These are phyloP conservation scores for Mycetomoellerius zeteki DNA, from an alignment of 1,140 invertebrate species.

Conservation along the genomic window DNA sequence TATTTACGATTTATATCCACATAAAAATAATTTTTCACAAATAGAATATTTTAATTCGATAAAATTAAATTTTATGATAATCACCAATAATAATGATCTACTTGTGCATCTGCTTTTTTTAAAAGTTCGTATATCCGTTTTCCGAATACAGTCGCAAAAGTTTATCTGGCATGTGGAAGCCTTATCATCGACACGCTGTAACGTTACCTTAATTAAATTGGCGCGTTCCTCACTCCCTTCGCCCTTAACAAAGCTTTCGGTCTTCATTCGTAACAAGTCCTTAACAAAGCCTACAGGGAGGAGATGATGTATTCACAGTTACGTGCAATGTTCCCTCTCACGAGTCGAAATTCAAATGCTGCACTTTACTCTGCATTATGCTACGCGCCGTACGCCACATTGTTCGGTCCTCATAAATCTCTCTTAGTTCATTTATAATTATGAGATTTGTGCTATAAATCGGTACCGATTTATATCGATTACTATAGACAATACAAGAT, in stretches of 20 bases:
- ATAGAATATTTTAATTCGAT: not conserved
- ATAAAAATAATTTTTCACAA: not conserved
- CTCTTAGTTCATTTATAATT: slow-evolving; percentile 7
- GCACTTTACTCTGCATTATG: slow-evolving; percentile 34
- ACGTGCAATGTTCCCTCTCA: slow-evolving; percentile 17
- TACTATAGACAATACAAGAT: not conserved
- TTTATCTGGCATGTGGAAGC: not conserved
- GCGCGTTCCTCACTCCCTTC: not conserved
- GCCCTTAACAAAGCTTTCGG: slow-evolving; percentile 36
- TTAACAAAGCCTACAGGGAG: slow-evolving; percentile 51
- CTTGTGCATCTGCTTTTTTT: not conserved
- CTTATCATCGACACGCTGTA: slow-evolving; percentile 30
- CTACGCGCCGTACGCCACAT: not conserved
- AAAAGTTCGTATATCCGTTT: not conserved
- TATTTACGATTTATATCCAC: not conserved
- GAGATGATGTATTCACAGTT: slow-evolving; percentile 53
- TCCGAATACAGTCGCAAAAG: not conserved
- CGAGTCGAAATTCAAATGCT: slow-evolving; percentile 34
- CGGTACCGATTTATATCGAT: no score
- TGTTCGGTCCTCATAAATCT: slow-evolving; percentile 19
- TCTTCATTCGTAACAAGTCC: slow-evolving; percentile 26
- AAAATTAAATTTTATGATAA: not conserved
- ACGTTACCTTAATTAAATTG: slow-evolving; percentile 59
- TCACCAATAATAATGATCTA: not conserved
- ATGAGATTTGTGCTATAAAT: slow-evolving; percentile 12